Base-by-base conservation (phyloP, 2,888 invertebrate species). In the Hoplodrina ambigua region DNA sequence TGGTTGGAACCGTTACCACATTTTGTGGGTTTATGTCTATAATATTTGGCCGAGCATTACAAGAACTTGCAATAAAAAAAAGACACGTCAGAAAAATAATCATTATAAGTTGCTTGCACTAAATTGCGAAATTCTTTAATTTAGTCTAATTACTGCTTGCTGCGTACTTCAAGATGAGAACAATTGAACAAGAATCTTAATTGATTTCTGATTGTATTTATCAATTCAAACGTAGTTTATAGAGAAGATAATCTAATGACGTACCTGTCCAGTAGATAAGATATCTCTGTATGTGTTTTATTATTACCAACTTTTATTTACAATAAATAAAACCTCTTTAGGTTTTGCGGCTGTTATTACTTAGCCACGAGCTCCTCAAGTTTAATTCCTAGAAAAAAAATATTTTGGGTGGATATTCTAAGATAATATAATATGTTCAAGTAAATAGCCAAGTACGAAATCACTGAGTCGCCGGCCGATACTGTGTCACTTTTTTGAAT, bases 171-270 rank as follows among this genome's bases (percentile, higher is more conserved):
- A 56, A 76, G 69, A 80, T 73, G 68, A 73, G 59, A 75, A 77
- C 76, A 75, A 79, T 81, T 75, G 65, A 52, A 81, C 69, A 77
- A 68, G 80, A 82, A 81, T 80, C 72, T 83, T 88, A 85, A 87
- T 86, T 86, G 83, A 70, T 81, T 86, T 87, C 81, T 87, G 85
- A 88, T 87, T 82, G 72, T 72, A 80, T 85, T 88, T 85, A 87
- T 87, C 82, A 78, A 53, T 37, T 73, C 58, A 70, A 60, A 61
- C 60, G 57, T 72, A 69, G 79, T 82, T 75, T 83, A 83, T 83
- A 81, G 66, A 68, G 69, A 63, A 69, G 81, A 80, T 86, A 85
- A 81, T 68, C 50, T 60, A 49, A 61, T 82, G 78, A 82, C 82
- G 83, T 74, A 17, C 6, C 17, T 46, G 17, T 17, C 46, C 17